Conservation (phyloP, 2,113 vertebrate species). For the Sinocyclocheilus grahami region DNA sequence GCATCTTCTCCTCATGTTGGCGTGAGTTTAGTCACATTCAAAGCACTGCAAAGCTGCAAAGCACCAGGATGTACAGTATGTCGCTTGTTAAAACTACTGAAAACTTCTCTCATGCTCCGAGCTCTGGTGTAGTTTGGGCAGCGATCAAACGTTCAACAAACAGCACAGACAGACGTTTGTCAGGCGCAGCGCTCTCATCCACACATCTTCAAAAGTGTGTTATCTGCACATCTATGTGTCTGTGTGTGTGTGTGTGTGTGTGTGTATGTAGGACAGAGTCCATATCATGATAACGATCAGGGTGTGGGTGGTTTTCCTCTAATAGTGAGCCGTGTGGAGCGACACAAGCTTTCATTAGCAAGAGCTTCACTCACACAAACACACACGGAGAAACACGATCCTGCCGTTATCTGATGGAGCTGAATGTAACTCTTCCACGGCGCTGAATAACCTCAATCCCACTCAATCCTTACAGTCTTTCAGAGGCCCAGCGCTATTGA, state of each 20-base stretch:
- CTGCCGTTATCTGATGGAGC: slow-evolving; percentile 39
- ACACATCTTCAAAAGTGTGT: not conserved
- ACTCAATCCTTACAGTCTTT: not conserved
- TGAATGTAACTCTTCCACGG: slow-evolving; percentile 7
- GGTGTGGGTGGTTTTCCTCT: slow-evolving; percentile 21
- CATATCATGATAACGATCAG: slow-evolving; percentile 11
- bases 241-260: not conserved
- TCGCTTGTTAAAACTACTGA: not conserved
- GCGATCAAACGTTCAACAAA: not conserved
- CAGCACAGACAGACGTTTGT: not conserved
- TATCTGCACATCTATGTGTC: slow-evolving; percentile 12
- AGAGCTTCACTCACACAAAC: slow-evolving; percentile 13
- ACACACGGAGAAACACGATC: slow-evolving; percentile 33
- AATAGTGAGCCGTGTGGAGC: not conserved
- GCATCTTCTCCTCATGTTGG: too few relatives aligned
- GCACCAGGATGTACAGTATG: not conserved
- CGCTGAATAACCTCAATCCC: slow-evolving; percentile 17
- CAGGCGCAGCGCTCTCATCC: not conserved
- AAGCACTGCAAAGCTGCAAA: not conserved
- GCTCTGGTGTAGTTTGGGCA: not conserved
- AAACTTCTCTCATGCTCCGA: not conserved
- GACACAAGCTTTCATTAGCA: slow-evolving; percentile 35
- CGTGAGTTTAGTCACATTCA: too few relatives aligned
- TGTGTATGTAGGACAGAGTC: slow-evolving; percentile 32
- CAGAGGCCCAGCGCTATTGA: not conserved